Base-by-base conservation (phyloP, 2,797 vertebrate genomes). In the Petrocephalus sullivani region DNA sequence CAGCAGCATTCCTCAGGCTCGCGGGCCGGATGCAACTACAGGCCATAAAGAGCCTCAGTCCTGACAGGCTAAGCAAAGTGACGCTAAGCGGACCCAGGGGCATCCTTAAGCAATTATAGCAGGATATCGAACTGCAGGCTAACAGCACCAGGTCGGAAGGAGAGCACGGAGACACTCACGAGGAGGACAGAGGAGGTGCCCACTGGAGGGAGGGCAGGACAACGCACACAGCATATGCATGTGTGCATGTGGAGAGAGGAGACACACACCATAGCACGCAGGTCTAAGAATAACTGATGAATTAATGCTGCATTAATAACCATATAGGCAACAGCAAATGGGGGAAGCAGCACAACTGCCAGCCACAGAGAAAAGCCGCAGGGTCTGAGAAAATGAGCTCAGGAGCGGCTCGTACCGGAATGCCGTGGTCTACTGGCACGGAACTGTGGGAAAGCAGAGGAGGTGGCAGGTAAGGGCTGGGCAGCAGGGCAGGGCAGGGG, bases 111-210 rank as follows among this genome's bases (percentile, higher is more conserved):
- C 57, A 21, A 87, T 75, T 54, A 61, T 6, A 46, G 37, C 3
- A 89, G 71, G 60, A 88, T 82, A 67, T 67, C 60, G 83, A 87
- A 71, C 90, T 90, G 87, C 0, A 37, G 88, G 92, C 64, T 89
- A 89, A 92, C 89, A 92, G 91, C 83, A 85, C 71, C 64, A 88
- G 87, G 41, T 88, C 81, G 21, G 0, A 56, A 16, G 1, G 71
- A 37, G 84, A 82, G 28, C 14, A 41, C 57, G 9, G 28, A 46
- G 16, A 46, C 71, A 19, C 33, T 46, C 14, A 75, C 6, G 0
- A 21, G 87, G 64, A 46, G 67, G 57, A 58, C 41, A 86, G 9
- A 41, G 51, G 87, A 7, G 6, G 14, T 75, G 67, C 67, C 33
- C 6, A n/a, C 1, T 6, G n/a, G 67, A 46, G 0, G 16, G 5